A percentile compares a stretch with the other conserved stretches of the same genome.
Conservation (phyloP, 2,113 vertebrate genomes). For the Atractosteus spatula region DNA sequence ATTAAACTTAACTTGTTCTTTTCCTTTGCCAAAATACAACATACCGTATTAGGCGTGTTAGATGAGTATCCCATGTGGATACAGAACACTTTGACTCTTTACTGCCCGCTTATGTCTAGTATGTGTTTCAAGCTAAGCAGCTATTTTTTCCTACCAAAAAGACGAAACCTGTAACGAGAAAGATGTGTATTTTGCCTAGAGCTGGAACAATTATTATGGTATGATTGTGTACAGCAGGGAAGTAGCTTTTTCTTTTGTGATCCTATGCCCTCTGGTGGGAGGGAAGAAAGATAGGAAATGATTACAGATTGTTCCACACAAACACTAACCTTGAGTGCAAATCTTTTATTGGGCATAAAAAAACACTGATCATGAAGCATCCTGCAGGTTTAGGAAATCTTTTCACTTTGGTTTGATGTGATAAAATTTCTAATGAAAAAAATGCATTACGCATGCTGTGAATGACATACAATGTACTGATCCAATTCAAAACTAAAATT, state of each 20-base stretch:
- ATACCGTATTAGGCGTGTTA: too few relatives aligned
- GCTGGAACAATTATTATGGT: not conserved
- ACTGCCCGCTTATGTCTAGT: too few relatives aligned
- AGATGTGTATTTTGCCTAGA: not conserved
- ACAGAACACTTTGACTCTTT: too few relatives aligned
- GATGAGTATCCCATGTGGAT: too few relatives aligned
- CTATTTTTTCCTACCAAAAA: not conserved
- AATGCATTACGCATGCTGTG: not conserved
- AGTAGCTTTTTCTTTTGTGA: not conserved
- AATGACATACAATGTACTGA: not conserved
- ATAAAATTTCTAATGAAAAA: not conserved
- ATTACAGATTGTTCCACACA: not conserved
- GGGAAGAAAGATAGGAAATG: constrained; percentile 1
- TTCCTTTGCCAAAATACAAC: too few relatives aligned
- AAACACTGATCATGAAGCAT: not conserved
- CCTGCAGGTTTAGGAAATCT: not conserved
- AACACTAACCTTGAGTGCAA: not conserved
- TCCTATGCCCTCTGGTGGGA: constrained; percentile 2
- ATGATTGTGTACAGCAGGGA: not conserved
- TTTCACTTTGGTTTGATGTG: not conserved
- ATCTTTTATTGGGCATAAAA: not conserved
- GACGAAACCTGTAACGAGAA: not conserved
- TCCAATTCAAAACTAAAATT: too few relatives aligned
- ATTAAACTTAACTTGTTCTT: too few relatives aligned
- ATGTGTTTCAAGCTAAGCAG: too few relatives aligned